Evolutionary conservation across 2,113 vertebrate genomes (phyloP).

Genomic region (Crotalus tigris): DNA sequence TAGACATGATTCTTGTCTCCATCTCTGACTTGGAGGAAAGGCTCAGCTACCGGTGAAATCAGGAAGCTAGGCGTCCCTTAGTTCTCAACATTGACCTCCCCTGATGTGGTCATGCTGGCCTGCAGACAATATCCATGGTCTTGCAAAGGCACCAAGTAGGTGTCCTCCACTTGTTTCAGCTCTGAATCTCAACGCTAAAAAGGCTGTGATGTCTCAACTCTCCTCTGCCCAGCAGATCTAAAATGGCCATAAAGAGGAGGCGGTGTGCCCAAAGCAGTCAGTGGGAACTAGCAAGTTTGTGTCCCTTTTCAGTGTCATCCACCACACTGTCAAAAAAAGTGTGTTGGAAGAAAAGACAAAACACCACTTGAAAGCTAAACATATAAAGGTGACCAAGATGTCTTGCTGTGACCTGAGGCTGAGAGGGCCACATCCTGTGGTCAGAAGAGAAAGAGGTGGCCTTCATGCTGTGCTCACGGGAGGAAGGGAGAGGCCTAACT

Average conservation of each 20-base stretch:
- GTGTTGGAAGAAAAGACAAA: background rate
- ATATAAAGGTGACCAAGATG: background rate
- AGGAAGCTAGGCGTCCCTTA: background rate
- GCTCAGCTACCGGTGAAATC: background rate
- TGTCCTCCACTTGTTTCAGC: background rate
- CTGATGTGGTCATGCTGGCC: background rate
- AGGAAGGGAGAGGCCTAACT: background rate
- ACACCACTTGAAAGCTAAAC: background rate
- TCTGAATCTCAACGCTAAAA: background rate
- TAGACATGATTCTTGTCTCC: background rate
- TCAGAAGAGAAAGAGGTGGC: background rate
- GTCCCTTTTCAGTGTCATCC: background rate
- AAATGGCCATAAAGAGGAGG: background rate
- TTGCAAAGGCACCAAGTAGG: background rate
- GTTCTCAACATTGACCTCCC: background rate
- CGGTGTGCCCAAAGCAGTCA: background rate
- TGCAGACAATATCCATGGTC: too few relatives aligned
- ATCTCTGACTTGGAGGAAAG: background rate
- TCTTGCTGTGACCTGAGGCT: background rate
- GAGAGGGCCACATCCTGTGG: background rate
- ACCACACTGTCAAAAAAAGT: background rate
- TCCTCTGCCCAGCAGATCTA: background rate
- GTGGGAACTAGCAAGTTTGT: background rate
- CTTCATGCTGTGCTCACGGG: background rate
- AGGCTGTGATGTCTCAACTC: background rate